Base-by-base conservation (phyloP, 2,888 invertebrate genomes). In the Eupeodes luniger region DNA sequence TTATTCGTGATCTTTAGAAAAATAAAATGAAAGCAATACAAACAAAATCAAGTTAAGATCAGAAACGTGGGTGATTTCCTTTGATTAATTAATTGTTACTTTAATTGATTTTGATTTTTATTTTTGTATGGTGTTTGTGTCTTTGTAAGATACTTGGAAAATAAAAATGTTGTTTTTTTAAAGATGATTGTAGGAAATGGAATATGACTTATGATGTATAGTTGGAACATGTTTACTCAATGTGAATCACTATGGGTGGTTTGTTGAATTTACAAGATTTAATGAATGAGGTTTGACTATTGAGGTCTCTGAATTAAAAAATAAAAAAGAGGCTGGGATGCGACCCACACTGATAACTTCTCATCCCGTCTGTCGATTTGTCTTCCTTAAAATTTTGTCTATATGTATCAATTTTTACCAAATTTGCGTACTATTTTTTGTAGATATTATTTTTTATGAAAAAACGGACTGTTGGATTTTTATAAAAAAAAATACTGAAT, bases 51-150 rank as follows among this genome's bases (percentile, higher is more conserved):
- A 74, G 36, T 40, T 49, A 36, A 59, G 14, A 67, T 77, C 70
- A n/a, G 19, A 61, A 70, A 66, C 74, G 85, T 86, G 85, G 85
- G 74, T 57, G 79, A 81, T 85, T 75, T 64, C 49, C 81, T 88
- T 85, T 88, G 78, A 85, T 53, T 67, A 81, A 81, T 88, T 88
- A 81, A 78, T 61, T 55, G 67, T 19, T 62, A 51, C 11, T 49
- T 79, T 70, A 86, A 79, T 79, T 82, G 82, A 75, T 81, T 81
- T 62, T 70, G 80, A 79, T 70, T 75, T 78, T 16, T 36, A 7
- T 40, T 40, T 40, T 40, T 40, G 4, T 7, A 40, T 7, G 16
- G 27, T 27, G 2, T 5, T n/a, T 19, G n/a, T 6, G 6, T 27
- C 40, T 5, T 9, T 40, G 40, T 5, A 16, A 34, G 34, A n/a